A percentile compares a stretch with the other conserved stretches of the same genome.
These are phyloP conservation scores for Petrocephalus microphthalmus DNA, from an alignment of 2,113 vertebrate genomes.

Conservation along the genomic window DNA sequence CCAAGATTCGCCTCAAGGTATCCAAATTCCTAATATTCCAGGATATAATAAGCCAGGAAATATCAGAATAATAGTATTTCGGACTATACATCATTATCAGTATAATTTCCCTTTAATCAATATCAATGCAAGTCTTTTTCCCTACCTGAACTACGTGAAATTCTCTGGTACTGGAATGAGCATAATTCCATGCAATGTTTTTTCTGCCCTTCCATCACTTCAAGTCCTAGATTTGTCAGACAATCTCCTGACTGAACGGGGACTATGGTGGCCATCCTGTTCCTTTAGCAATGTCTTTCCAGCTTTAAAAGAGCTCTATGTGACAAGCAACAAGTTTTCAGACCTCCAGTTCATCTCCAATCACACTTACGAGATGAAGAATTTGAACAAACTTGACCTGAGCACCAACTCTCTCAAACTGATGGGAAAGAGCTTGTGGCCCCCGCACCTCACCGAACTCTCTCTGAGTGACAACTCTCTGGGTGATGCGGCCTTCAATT, in stretches of 20 bases:
- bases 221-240: constrained; percentile 50
- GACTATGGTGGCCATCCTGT: constrained; percentile 52
- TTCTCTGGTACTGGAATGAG: constrained; percentile 55
- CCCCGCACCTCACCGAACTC: constrained; percentile 43
- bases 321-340: constrained; percentile 50
- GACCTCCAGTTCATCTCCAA: constrained; percentile 43
- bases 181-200: constrained; percentile 49
- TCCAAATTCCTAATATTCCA: constrained; percentile 35
- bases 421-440: constrained; percentile 38
- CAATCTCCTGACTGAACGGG: constrained; percentile 46
- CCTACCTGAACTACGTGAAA: constrained; percentile 43
- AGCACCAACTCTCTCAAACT: constrained; percentile 49
- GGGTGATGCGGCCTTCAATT: constrained; percentile 43
- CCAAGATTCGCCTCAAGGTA: constrained; percentile 47
- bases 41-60: constrained; percentile 35
- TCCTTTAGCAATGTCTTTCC: constrained; percentile 43
- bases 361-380: constrained; percentile 40
- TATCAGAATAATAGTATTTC: constrained; percentile 39
- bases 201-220: constrained; percentile 45
- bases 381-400: constrained; percentile 45
- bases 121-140: constrained; percentile 31
- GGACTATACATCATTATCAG: constrained; percentile 45
- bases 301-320: constrained; percentile 39
- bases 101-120: constrained; percentile 48
- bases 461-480: constrained; percentile 47